Percentiles rank a stretch among this genome's conserved stretches.
These are phyloP conservation scores for Prochilodus magdalenae DNA, from an alignment of 2,113 vertebrate species.

Conservation along the genomic window DNA sequence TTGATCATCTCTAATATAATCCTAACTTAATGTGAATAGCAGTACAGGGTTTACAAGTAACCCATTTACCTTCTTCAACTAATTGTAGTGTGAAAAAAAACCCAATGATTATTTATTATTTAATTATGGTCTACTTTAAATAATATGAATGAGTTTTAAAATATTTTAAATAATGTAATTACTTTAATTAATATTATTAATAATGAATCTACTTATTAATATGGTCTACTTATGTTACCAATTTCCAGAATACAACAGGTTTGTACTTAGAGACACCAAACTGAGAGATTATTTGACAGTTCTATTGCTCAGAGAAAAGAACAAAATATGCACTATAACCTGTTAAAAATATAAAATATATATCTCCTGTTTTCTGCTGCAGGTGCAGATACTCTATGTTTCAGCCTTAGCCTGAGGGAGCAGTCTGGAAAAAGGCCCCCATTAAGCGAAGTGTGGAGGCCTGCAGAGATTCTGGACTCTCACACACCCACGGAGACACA, in stretches of 20 bases:
- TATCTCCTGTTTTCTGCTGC: neutral
- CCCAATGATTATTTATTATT: too few species aligned
- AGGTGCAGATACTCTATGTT: constrained; percentile 46
- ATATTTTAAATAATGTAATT: too few species aligned
- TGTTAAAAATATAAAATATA: too few species aligned
- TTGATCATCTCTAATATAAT: too few species aligned
- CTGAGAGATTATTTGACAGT: neutral
- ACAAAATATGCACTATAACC: neutral
- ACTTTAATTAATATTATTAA: too few species aligned
- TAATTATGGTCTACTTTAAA: too few species aligned
- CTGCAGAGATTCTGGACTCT: constrained; percentile 33
- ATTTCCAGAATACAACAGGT: neutral
- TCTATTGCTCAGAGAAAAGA: neutral
- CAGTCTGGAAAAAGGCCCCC: constrained; percentile 39
- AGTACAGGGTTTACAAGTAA: too few species aligned
- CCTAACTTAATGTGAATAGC: too few species aligned
- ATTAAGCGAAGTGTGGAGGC: constrained; percentile 33
- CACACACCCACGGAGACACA: constrained; percentile 7
- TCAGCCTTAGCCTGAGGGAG: constrained; percentile 55
- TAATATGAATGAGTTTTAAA: too few species aligned
- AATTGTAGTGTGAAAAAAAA: too few species aligned
- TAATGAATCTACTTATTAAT: too few species aligned
- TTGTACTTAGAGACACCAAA: neutral
- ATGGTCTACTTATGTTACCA: neutral
- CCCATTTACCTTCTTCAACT: too few species aligned